Conservation (phyloP, 2,797 vertebrate species). For the Sciaenops ocellatus region DNA sequence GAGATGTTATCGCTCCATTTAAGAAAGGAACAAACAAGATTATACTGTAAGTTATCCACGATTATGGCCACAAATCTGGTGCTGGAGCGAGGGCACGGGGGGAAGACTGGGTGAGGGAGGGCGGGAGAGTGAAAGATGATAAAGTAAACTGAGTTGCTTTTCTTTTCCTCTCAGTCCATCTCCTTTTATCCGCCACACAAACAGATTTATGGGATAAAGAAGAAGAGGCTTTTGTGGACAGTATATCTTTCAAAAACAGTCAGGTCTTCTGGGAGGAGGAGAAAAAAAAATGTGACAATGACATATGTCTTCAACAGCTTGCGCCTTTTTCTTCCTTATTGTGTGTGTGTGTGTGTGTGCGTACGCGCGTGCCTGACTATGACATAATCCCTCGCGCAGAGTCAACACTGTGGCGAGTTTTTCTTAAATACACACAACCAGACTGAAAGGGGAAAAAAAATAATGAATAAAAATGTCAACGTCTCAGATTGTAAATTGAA, state of each 20-base stretch:
- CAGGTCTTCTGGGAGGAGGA: conserved; percentile 59
- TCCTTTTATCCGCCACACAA: conserved; percentile 75
- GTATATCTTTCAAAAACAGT: conserved; percentile 83
- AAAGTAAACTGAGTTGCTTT: conserved; percentile 77
- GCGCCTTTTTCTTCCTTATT: conserved; percentile 39
- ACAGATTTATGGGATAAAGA: conserved; percentile 81
- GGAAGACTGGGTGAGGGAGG: neutral
- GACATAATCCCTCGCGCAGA: conserved; percentile 72
- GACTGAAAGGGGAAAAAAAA: conserved; percentile 46
- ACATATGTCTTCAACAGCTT: conserved; percentile 76
- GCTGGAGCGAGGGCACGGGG: conserved; percentile 38
- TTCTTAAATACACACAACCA: conserved; percentile 60
- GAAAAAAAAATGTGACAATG: conserved; percentile 74
- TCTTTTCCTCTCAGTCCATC: conserved; percentile 74
- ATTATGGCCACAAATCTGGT: conserved; percentile 83
- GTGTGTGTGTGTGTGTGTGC: conserved; percentile 20
- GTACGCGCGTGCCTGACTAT: conserved; percentile 52
- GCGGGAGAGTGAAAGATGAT: conserved; percentile 74
- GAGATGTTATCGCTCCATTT: conserved; percentile 84
- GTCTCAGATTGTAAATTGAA: conserved; percentile 66
- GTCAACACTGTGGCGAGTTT: conserved; percentile 53
- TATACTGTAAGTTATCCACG: conserved; percentile 84
- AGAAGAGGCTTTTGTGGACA: conserved; percentile 76
- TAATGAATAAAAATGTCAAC: conserved; percentile 72
- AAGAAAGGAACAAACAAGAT: conserved; percentile 84